A percentile compares a stretch with the other conserved stretches of the same genome.
Evolutionary conservation across 2,797 vertebrate species (phyloP).

Genomic region (Nasua narica): DNA sequence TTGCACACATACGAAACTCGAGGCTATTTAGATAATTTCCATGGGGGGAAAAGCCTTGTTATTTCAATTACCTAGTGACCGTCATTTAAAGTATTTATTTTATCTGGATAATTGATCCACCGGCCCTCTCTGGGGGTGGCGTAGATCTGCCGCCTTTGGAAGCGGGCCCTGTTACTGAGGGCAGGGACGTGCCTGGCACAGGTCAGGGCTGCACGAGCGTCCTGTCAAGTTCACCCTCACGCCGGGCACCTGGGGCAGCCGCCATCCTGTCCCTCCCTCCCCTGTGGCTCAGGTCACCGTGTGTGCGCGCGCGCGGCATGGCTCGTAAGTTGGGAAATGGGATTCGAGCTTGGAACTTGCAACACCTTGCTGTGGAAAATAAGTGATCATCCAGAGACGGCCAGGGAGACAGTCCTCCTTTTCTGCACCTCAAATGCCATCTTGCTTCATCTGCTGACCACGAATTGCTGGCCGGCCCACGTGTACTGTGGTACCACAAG

Average conservation of each 20-base stretch:
- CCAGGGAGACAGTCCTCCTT: background rate
- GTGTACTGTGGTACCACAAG: background rate
- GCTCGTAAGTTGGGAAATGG: background rate
- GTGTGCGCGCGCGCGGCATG: background rate
- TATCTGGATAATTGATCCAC: background rate
- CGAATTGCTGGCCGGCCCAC: rapidly evolving
- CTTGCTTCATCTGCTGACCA: background rate
- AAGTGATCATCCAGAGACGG: background rate
- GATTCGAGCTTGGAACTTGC: background rate
- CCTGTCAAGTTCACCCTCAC: background rate
- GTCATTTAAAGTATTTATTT: slow-evolving; percentile 47
- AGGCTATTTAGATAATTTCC: slow-evolving; percentile 66
- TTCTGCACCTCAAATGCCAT: background rate
- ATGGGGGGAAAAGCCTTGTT: background rate
- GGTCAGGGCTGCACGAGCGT: background rate
- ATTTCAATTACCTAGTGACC: slow-evolving; percentile 34
- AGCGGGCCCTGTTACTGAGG: background rate
- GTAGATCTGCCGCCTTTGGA: background rate
- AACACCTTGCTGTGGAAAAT: background rate
- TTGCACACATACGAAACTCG: slow-evolving; percentile 15
- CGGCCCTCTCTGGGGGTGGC: background rate
- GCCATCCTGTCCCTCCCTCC: background rate
- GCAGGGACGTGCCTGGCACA: background rate
- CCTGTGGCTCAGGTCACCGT: background rate
- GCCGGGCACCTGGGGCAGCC: background rate